Evolutionary conservation across 2,113 vertebrate species (phyloP), one percentile per base, ranked within the genome.

Genomic region (Myrmecophaga tridactyla): DNA sequence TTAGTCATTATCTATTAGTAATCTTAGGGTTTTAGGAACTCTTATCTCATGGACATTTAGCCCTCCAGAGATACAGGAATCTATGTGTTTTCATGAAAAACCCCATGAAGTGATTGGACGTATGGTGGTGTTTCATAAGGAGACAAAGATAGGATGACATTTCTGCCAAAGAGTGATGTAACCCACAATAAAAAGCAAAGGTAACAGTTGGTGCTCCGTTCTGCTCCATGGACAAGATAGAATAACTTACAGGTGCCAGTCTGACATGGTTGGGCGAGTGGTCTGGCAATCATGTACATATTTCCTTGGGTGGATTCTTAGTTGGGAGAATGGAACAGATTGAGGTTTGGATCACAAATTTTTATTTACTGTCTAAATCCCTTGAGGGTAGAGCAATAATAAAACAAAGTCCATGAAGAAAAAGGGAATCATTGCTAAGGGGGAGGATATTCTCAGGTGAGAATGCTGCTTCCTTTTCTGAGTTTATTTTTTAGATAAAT

Each of bases 361-460:
- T 94, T 93, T 96, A 86, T 92, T 94, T 90, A 86, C 43, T 89
- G 29, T 69, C 60, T 81, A 86, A 92, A 92, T 81, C 31, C n/a
- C 36, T 29, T 69, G 41, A 94, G 56, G 25, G 36, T 77, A 56
- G n/a, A 89, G 84, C 90, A 80, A 72, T 56, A 58, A 62, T 65
- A 82, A 43, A 73, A 86, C 76, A 60, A 86, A 81, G 76, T 65
- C 7, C 29, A 27, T 17, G 41, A 90, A 63, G 72, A 62, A 88
- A 70, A 75, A n/a, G 17, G 23, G 20, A 77, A 53, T 94, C 65
- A 48, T 70, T 75, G 65, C 46, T 60, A 23, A 58, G 13, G 51
- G 36, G 27, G 48, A 90, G 31, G 60, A 60, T 72, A 46, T 77
- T 92, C 76, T 95, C 51, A 90, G 76, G 31, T 72, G 67, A 92